These are phyloP conservation scores for Helogale parvula DNA, from an alignment of 2,113 vertebrate genomes.

Conservation along the genomic window DNA sequence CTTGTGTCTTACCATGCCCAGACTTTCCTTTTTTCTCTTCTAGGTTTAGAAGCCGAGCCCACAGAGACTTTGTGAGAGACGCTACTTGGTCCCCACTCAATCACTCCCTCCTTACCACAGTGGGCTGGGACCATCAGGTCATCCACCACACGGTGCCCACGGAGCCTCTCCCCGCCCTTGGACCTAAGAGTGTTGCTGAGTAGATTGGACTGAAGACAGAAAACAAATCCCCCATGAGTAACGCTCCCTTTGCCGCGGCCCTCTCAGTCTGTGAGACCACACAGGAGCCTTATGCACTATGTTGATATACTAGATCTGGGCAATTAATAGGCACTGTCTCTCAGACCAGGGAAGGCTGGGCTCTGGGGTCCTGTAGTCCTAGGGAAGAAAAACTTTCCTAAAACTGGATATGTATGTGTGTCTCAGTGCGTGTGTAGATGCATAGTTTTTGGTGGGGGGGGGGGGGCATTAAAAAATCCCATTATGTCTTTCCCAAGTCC, in stretches of 20 bases:
- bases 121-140: slow-evolving; percentile 98
- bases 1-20: background rate
- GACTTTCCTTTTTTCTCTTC: background rate
- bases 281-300: background rate
- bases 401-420: background rate
- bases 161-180: slow-evolving; percentile 77
- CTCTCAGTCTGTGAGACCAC: background rate
- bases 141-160: slow-evolving; percentile 90
- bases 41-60: slow-evolving; percentile 91
- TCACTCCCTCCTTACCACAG: slow-evolving; percentile 91
- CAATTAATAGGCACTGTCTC: background rate
- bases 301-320: background rate
- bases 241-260: background rate
- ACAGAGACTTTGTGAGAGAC: slow-evolving; percentile 94
- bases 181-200: slow-evolving; percentile 79
- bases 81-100: slow-evolving; percentile 92
- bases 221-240: background rate
- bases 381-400: background rate
- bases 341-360: background rate
- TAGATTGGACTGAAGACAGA: slow-evolving; percentile 75
- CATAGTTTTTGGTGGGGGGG: background rate
- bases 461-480: background rate
- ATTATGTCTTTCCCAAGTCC: background rate
- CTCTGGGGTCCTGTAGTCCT: slow-evolving; percentile 1
- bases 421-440: background rate